These are phyloP conservation scores for Gobionotothen gibberifrons DNA, from an alignment of 2,797 vertebrate genomes.

Conservation along the genomic window DNA sequence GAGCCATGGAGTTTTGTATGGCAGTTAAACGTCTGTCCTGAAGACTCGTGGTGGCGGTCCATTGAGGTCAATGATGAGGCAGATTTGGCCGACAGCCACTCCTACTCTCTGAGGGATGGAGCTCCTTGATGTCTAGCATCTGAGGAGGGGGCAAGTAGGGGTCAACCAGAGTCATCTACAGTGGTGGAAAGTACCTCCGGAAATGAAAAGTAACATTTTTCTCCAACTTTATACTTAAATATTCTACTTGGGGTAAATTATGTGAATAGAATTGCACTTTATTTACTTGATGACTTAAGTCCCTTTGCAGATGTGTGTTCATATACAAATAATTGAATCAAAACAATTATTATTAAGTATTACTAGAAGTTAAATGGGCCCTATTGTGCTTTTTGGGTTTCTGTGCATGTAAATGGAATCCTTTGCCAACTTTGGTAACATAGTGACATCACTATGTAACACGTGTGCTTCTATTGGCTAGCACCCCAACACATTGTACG, in stretches of 20 bases:
- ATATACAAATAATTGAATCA: background rate
- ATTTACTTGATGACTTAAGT: background rate
- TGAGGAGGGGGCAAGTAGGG: slow-evolving; percentile 40
- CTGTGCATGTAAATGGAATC: no score
- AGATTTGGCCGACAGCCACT: slow-evolving; percentile 68
- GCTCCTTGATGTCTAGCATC: slow-evolving; percentile 39
- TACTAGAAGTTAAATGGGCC: background rate
- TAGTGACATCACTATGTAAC: no score
- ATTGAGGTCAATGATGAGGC: slow-evolving; percentile 80
- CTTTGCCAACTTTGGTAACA: no score
- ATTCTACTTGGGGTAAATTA: background rate
- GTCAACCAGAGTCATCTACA: slow-evolving; percentile 53
- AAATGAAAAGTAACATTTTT: background rate
- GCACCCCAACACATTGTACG: no score
- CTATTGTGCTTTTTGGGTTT: no score
- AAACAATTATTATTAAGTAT: background rate
- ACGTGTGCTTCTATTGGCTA: no score
- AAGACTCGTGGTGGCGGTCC: slow-evolving; percentile 60
- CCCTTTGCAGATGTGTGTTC: background rate
- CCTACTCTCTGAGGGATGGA: slow-evolving; percentile 61
- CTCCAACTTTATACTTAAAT: background rate
- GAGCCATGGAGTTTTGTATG: slow-evolving; percentile 81
- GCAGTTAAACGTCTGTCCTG: slow-evolving; percentile 80
- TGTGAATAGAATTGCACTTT: background rate
- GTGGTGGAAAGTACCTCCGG: background rate